phyloP scores from a whole-genome alignment of 2,113 vertebrate species.

The Polypterus senegalus region DNA sequence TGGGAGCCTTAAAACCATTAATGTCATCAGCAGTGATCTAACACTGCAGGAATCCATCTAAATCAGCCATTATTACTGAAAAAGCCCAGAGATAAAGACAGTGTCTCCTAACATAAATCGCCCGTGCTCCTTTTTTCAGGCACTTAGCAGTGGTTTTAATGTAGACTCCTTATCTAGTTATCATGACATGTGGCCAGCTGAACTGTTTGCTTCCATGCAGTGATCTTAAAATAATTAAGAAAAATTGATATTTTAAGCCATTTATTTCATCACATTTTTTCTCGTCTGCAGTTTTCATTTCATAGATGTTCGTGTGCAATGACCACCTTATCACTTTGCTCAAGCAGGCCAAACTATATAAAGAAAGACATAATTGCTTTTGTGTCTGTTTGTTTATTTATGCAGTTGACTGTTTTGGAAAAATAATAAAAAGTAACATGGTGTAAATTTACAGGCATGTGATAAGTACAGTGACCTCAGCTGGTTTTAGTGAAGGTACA shows the following conservation, averaged over 20 bases:
- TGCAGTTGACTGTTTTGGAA: too few relatives aligned
- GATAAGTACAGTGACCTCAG: too few relatives aligned
- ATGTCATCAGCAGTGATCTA: conserved; percentile 54
- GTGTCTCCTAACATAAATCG: conserved; percentile 37
- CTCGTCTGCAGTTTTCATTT: neutral
- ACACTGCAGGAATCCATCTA: conserved; percentile 50
- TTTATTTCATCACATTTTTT: neutral
- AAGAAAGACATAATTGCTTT: too few relatives aligned
- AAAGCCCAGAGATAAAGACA: conserved; percentile 39
- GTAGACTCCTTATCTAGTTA: conserved; percentile 20
- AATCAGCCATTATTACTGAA: conserved; percentile 47
- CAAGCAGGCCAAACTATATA: too few relatives aligned
- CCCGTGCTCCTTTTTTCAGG: conserved; percentile 35
- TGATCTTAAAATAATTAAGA: conserved; percentile 9
- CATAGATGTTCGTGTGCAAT: too few relatives aligned
- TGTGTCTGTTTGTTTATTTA: too few relatives aligned
- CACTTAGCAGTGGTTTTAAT: conserved; percentile 32
- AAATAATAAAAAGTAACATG: too few relatives aligned
- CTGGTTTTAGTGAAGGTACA: neutral
- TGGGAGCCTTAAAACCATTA: conserved; percentile 53
- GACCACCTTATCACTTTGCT: too few relatives aligned
- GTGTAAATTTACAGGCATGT: too few relatives aligned
- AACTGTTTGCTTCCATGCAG: neutral
- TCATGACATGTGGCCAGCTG: conserved; percentile 19
- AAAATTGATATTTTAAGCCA: conserved; percentile 1